phyloP scores from a whole-genome alignment of 2,888 invertebrate genomes.

The Halocaridina rubra region DNA sequence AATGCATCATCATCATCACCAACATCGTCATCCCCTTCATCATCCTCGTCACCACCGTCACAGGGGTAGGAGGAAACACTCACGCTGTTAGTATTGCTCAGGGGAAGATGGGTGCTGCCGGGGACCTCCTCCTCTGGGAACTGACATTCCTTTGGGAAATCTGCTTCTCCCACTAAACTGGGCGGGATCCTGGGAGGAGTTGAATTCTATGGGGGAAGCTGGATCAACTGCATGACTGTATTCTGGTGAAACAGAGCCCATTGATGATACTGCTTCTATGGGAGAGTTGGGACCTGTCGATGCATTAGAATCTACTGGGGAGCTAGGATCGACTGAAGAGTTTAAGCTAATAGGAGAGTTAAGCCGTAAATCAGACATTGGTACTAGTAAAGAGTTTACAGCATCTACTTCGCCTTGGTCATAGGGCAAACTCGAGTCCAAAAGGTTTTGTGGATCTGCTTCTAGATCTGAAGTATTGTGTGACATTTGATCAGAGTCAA shows the following conservation, averaged over 20 bases:
- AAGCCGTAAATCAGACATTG: neutral
- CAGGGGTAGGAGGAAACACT: conserved; percentile 21
- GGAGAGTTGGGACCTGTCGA: neutral
- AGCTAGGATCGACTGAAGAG: neutral
- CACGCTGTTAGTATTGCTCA: conserved; percentile 43
- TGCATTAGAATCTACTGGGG: neutral
- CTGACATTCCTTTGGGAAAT: neutral
- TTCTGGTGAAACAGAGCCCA: too few species aligned
- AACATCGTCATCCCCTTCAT: neutral
- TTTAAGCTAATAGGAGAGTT: neutral
- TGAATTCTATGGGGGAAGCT: neutral
- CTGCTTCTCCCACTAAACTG: neutral
- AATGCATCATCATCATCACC: neutral
- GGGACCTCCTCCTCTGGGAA: neutral
- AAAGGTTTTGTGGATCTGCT: neutral
- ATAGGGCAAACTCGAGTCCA: neutral
- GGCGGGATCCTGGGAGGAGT: neutral
- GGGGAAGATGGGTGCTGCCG: conserved; percentile 31
- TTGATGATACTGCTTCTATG: too few species aligned
- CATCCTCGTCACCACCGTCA: neutral
- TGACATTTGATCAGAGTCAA: too few species aligned
- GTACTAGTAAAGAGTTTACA: neutral
- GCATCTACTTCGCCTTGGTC: too few species aligned
- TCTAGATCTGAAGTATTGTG: too few species aligned
- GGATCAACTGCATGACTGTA: neutral